Base-by-base conservation (phyloP, 2,888 invertebrate species). In the Cryptocephalus primarius region DNA sequence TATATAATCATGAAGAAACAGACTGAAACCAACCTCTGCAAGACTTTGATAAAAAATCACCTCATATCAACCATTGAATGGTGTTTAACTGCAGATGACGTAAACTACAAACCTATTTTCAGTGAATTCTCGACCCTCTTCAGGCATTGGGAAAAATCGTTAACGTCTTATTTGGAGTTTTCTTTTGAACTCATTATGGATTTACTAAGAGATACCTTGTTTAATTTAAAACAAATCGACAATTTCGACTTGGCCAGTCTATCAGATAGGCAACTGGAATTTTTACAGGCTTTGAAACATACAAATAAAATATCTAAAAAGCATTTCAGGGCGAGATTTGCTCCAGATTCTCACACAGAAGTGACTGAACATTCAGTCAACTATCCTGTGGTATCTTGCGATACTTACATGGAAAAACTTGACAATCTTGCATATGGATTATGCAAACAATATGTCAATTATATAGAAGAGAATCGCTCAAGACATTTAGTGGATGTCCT, bases 1-100 rank as follows among this genome's bases (percentile, higher is more conserved):
- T 85, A 78, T 59, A 64, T 78, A 9, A 68, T 79, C 45, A 65
- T 78, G 42, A 70, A 74, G 56, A 74, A 77, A 55, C 67, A 72
- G 40, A 65, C 67, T 9, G 69, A 75, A 51, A 48, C 59, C 22
- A 62, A 64, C 14, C 56, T 76, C 9, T 75, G 74, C 53, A 63
- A 66, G 43, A 59, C 55, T 43, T 58, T 77, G 11, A 63, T 76
- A 8, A 66, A 66, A 58, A 51, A 55, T 1, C 66, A 74, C 61
- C 58, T 77, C 1, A 64, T 75, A 41, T 61, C 73, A 31, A 62
- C 72, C 1, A 63, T 81, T 42, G 72, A 72, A 53, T 72, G 70
- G 60, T 71, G 71, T 50, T 60, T 79, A 10, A 63, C 48, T 9
- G 73, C 73, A 48, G 63, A 67, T 32, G 61, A 63, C 39, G 52